Evolutionary conservation across 2,113 vertebrate species (phyloP), one percentile per base, ranked within the genome.

Genomic region (Bubalus kerabau): DNA sequence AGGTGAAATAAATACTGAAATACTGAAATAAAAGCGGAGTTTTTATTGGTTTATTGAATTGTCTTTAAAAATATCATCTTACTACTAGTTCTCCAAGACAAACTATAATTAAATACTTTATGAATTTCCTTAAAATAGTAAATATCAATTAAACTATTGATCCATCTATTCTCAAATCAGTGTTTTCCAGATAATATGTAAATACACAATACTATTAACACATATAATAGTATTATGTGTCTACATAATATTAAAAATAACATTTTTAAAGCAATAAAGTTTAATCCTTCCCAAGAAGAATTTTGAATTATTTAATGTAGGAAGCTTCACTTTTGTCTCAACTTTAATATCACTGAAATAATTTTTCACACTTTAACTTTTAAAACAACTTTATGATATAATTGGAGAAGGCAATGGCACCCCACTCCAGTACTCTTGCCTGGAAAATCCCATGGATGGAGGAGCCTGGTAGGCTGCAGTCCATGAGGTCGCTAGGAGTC

Each of bases 221-320:
- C 17, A 36, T 36, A 71, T 71, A 71, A n/a, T 11, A 36, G n/a
- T 21, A 21, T 36, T 71, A 36, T 67, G 32, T 36, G 17, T 71
- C n/a, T 21, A 87, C 24, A 74, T 21, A 90, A 30, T 88, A n/a
- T 36, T 87, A 90, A 92, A 96, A 95, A 71, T 94, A 96, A 80
- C 7, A 87, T 76, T 92, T 74, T 62, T 43, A 83, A 84, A 94
- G 30, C 13, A 89, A 90, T 78, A 92, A 46, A 89, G 80, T 59
- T 4, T 71, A 93, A 67, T 82, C 17, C 10, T 91, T 95, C 26
- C 43, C 30, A 83, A 46, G 24, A 6, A 86, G 30, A 94, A 76
- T 60, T 81, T 84, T 71, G 59, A 82, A 52, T 83, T 95, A 59
- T 95, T 95, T 95, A 85, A 62, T 36, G 62, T 32, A 71, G 14